Evolutionary conservation across 2,888 invertebrate genomes (phyloP).

Genomic region (Cheilosia pagana): DNA sequence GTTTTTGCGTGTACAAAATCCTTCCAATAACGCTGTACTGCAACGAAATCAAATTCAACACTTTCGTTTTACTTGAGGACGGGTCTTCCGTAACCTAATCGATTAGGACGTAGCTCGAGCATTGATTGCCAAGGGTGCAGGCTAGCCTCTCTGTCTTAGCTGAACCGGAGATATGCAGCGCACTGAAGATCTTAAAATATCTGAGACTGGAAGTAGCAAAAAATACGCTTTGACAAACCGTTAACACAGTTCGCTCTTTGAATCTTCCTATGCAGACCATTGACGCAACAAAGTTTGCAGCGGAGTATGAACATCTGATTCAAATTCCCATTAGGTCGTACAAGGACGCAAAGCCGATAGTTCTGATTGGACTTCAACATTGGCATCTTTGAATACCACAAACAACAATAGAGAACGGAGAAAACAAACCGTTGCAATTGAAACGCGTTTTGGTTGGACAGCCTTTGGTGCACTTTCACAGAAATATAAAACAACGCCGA

Average conservation of each 20-base stretch:
- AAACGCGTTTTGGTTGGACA: slow-evolving; percentile 26
- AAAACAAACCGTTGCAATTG: background rate
- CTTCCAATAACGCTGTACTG: background rate
- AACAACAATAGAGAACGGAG: slow-evolving; percentile 7
- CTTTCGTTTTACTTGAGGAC: slow-evolving; percentile 18
- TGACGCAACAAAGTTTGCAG: background rate
- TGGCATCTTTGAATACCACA: slow-evolving; percentile 4
- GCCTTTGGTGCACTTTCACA: slow-evolving; percentile 5
- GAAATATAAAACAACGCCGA: too few species aligned
- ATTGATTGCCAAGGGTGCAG: background rate
- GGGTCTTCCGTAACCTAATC: slow-evolving; percentile 26
- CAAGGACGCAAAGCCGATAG: slow-evolving; percentile 5
- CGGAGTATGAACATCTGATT: background rate
- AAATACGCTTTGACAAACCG: background rate
- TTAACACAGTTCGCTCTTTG: background rate
- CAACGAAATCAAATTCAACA: slow-evolving; percentile 4
- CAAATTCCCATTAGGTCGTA: slow-evolving; percentile 22
- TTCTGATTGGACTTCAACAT: slow-evolving; percentile 19
- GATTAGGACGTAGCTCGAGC: slow-evolving; percentile 9
- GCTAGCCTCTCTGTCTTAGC: slow-evolving; percentile 13
- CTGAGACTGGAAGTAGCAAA: background rate
- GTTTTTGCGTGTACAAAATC: too few species aligned
- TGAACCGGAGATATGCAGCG: slow-evolving; percentile 13
- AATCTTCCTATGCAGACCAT: slow-evolving; percentile 24
- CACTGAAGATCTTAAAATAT: slow-evolving; percentile 17